phyloP scores from a whole-genome alignment of 2,888 invertebrate species.

The Euclidia mi region DNA sequence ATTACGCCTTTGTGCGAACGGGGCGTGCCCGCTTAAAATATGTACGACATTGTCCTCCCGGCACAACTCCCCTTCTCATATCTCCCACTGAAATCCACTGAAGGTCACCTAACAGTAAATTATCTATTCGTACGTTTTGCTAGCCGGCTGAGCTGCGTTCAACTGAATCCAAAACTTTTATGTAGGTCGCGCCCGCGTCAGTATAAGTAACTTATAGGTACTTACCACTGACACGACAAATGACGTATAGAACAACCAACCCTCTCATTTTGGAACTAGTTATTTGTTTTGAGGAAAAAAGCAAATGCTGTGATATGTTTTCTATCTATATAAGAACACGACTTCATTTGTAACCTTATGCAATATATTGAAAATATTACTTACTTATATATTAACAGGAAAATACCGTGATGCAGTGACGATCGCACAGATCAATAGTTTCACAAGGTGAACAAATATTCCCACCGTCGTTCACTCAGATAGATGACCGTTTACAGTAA shows the following conservation, averaged over 20 bases:
- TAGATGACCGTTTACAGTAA: no score
- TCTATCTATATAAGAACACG: no score
- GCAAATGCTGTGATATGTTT: no score
- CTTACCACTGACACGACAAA: constrained; percentile 53
- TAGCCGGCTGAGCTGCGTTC: constrained; percentile 62
- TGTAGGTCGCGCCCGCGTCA: constrained; percentile 70
- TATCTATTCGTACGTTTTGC: constrained; percentile 75
- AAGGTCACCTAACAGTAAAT: constrained; percentile 82
- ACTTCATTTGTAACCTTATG: no score
- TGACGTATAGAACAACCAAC: constrained; percentile 57
- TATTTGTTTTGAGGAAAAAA: constrained; percentile 44
- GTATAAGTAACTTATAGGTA: constrained; percentile 44
- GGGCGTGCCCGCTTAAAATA: constrained; percentile 88
- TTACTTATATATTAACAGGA: no score
- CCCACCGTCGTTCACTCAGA: no score
- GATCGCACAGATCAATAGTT: no score
- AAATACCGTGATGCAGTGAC: no score
- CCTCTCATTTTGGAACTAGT: constrained; percentile 64
- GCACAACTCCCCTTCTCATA: constrained; percentile 81
- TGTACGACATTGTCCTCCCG: constrained; percentile 88
- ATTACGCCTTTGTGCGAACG: constrained; percentile 88
- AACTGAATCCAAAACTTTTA: constrained; percentile 69
- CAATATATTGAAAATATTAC: no score
- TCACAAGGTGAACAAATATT: no score
- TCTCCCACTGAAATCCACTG: constrained; percentile 77